phyloP scores from a whole-genome alignment of 2,113 vertebrate species.

The Camelus dromedarius region DNA sequence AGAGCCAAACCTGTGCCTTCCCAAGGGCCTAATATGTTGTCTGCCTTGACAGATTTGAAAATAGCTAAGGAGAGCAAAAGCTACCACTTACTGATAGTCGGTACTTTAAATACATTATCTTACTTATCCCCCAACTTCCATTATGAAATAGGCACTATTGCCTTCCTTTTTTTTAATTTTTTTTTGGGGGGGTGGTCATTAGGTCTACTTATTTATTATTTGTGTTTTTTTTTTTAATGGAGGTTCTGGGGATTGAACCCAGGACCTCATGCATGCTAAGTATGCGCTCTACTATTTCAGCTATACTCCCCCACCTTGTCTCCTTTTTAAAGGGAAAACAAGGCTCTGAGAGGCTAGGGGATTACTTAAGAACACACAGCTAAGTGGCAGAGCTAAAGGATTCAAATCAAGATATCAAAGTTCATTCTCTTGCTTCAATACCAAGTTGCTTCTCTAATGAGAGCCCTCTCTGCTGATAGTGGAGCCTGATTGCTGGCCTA shows the following conservation, averaged over 20 bases:
- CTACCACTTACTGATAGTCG: background rate
- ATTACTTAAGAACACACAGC: background rate
- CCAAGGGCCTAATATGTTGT: background rate
- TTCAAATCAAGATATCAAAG: slow-evolving; percentile 46
- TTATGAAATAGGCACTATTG: background rate
- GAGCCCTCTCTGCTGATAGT: background rate
- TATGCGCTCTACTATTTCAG: too few species aligned
- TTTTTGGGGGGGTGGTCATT: background rate
- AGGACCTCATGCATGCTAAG: too few species aligned
- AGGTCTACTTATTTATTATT: too few species aligned
- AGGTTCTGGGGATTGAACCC: too few species aligned
- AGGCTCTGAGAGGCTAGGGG: background rate
- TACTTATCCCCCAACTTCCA: background rate
- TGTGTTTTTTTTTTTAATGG: too few species aligned
- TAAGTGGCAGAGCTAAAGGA: background rate
- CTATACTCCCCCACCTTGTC: too few species aligned
- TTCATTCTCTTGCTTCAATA: slow-evolving; percentile 27
- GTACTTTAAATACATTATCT: background rate
- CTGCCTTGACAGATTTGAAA: slow-evolving; percentile 33
- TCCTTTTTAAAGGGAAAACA: background rate
- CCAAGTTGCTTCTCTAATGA: slow-evolving; percentile 8
- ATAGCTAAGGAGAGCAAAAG: slow-evolving; percentile 42
- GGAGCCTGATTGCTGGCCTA: background rate
- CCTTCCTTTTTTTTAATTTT: background rate
- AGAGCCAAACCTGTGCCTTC: background rate